These are phyloP conservation scores for Hydrophis major DNA, from an alignment of 2,797 vertebrate genomes.

Conservation along the genomic window DNA sequence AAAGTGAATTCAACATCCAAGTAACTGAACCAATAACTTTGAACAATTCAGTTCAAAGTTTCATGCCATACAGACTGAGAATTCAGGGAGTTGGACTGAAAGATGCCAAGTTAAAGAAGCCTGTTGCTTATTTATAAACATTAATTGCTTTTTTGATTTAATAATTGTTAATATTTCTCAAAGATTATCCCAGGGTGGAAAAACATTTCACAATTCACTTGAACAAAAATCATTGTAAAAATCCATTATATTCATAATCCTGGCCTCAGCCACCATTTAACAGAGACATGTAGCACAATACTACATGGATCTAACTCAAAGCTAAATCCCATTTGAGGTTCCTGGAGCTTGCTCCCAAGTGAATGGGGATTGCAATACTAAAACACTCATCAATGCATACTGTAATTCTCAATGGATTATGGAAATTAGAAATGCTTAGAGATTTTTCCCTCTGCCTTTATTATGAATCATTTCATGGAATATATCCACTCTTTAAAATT, in stretches of 20 bases:
- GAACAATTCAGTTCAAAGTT: neutral
- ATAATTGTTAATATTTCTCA: neutral
- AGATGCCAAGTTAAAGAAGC: neutral
- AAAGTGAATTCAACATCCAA: neutral
- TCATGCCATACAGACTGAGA: neutral
- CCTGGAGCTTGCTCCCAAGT: neutral
- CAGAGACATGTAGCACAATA: neutral
- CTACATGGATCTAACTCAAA: neutral
- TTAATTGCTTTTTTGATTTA: neutral
- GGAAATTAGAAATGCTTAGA: neutral
- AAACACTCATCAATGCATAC: neutral
- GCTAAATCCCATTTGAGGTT: neutral
- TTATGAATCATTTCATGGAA: neutral
- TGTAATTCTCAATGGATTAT: neutral
- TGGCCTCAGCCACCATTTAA: neutral
- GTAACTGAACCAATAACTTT: neutral
- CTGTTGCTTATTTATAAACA: neutral
- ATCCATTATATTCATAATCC: neutral
- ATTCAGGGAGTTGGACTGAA: neutral
- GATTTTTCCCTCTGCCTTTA: neutral
- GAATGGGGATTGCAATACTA: neutral
- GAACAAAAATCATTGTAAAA: neutral
- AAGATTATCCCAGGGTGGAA: neutral
- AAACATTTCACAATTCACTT: neutral
- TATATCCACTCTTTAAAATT: neutral